These are phyloP conservation scores for Neodiprion pinetum DNA, from an alignment of 1,140 invertebrate genomes.

Conservation along the genomic window DNA sequence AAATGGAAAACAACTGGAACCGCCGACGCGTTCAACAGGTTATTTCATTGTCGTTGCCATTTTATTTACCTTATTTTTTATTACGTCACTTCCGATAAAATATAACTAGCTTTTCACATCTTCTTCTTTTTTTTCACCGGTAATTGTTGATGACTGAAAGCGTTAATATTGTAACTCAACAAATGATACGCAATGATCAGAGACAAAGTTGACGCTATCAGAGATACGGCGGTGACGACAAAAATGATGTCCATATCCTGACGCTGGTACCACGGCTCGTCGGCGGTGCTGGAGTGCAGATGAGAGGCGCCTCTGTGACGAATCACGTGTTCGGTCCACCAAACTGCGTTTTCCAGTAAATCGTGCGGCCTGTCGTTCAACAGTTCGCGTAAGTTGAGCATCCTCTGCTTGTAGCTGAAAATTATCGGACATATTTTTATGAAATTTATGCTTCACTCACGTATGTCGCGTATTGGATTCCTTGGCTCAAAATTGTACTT, in stretches of 20 bases:
- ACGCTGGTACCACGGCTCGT: slow-evolving; percentile 52
- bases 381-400: slow-evolving; percentile 17
- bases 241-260: slow-evolving; percentile 45
- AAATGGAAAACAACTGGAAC: too few relatives aligned
- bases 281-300: slow-evolving; percentile 48
- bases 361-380: slow-evolving; percentile 56
- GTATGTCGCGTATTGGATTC: neutral
- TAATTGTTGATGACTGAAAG: too few relatives aligned
- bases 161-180: neutral
- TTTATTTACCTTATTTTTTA: too few relatives aligned
- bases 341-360: slow-evolving; percentile 56
- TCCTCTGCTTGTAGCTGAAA: neutral
- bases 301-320: slow-evolving; percentile 60
- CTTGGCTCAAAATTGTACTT: neutral
- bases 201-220: neutral
- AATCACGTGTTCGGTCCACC: slow-evolving; percentile 67
- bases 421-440: too few relatives aligned
- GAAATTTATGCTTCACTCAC: neutral
- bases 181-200: neutral
- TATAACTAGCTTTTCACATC: too few relatives aligned
- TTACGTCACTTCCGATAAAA: too few relatives aligned
- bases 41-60: too few relatives aligned
- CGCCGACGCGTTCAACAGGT: too few relatives aligned
- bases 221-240: slow-evolving; percentile 17
- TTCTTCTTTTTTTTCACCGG: too few relatives aligned